These are phyloP conservation scores for Schrankia costaestrigalis DNA, from an alignment of 2,888 invertebrate genomes.

Conservation along the genomic window DNA sequence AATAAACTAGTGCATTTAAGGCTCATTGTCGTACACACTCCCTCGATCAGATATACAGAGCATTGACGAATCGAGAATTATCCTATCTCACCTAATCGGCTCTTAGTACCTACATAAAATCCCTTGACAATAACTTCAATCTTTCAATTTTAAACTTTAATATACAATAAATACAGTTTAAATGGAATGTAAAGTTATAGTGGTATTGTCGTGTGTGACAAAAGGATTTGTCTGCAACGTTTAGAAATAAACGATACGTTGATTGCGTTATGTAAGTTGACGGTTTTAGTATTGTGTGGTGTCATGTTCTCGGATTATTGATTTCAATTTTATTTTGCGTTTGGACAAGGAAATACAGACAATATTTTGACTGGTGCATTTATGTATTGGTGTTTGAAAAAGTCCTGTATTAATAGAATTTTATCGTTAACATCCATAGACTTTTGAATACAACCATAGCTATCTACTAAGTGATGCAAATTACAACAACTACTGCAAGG, in stretches of 20 bases:
- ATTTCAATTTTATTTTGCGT: slow-evolving; percentile 43
- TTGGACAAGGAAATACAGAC: slow-evolving; percentile 14
- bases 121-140: slow-evolving; percentile 2
- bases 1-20: slow-evolving; percentile 65
- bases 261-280: slow-evolving; percentile 72
- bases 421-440: too few species aligned
- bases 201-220: slow-evolving; percentile 58
- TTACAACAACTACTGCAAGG: too few species aligned
- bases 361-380: slow-evolving; percentile 10
- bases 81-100: slow-evolving; percentile 73
- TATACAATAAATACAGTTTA: slow-evolving; percentile 12
- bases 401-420: too few species aligned
- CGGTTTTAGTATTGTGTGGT: slow-evolving; percentile 56
- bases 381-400: slow-evolving; percentile 4
- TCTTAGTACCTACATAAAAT: slow-evolving; percentile 47
- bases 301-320: slow-evolving; percentile 46
- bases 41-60: slow-evolving; percentile 46
- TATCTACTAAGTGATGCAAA: too few species aligned
- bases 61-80: slow-evolving; percentile 71
- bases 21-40: slow-evolving; percentile 56
- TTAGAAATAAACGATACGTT: slow-evolving; percentile 73
- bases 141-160: slow-evolving; percentile 31
- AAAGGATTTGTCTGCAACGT: slow-evolving; percentile 71
- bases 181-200: slow-evolving; percentile 7
- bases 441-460: too few species aligned